Evolutionary conservation across 2,888 invertebrate genomes (phyloP), one percentile per base, ranked within the genome.

Genomic region (Eristalinus sepulchralis): DNA sequence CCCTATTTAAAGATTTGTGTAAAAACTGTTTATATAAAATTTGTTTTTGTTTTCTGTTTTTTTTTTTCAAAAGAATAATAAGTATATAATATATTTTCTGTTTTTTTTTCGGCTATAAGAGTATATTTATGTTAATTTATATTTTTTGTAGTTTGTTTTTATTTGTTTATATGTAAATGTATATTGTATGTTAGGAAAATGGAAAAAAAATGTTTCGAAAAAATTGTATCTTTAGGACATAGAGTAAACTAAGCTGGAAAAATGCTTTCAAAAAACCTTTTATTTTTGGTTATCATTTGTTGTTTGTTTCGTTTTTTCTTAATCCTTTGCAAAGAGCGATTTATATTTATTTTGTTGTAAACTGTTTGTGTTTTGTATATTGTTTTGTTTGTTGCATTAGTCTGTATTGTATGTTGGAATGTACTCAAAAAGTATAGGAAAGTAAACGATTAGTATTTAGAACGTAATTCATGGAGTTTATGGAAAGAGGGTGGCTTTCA

Each of bases 181-280:
- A 86, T 86, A 86, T 79, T 82, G 85, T 82, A 77, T 77, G 83
- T 86, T 79, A 79, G 83, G 75, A 77, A 86, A 86, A 79, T 71
- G 73, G 75, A 84, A 81, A 88, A 81, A 88, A 88, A 87, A 86
- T 75, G 68, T 66, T 79, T 80, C 66, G 60, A 84, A 83, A 83
- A 88, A 85, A 80, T 77, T 75, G 68, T 88, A 75, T 78, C 57
- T 63, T 60, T 72, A 77, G 78, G 64, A 67, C 79, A 88, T 84
- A 88, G 79, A 88, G 81, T 87, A 76, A 72, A 83, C 68, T 80
- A 88, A 88, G 85, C 79, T 77, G 57, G 71, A 80, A 72, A 59
- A 75, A 68, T 62, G 39, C 60, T 66, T 64, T 83, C 22, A 47
- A 47, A 47, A 47, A 47, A 47, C n/a, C 47, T 17, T 39, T 72